Percentiles rank a stretch among this genome's conserved stretches.
These are phyloP conservation scores for Bujurquina vittata DNA, from an alignment of 2,113 vertebrate genomes.

Conservation along the genomic window DNA sequence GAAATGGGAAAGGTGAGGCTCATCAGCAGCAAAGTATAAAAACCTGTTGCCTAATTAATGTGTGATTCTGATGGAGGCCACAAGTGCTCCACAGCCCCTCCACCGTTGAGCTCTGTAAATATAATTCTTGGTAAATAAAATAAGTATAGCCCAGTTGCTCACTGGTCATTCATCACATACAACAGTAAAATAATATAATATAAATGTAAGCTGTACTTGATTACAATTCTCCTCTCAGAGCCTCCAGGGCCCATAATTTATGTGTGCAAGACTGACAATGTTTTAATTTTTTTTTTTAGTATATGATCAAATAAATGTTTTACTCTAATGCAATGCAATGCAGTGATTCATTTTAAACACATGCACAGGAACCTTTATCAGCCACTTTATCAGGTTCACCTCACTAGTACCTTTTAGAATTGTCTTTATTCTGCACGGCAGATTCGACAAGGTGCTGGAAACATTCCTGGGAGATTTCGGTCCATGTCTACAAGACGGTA, in stretches of 20 bases:
- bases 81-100: not conserved
- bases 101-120: too few relatives aligned
- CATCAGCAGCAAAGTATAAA: not conserved
- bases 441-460: too few relatives aligned
- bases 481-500: too few relatives aligned
- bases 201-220: constrained; percentile 36
- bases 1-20: fast-evolving
- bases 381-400: too few relatives aligned
- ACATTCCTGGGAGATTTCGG: too few relatives aligned
- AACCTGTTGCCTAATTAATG: not conserved
- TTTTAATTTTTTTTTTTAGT: not conserved
- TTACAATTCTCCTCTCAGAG: constrained; percentile 42
- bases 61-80: not conserved
- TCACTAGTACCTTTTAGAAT: too few relatives aligned
- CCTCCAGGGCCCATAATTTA: not conserved
- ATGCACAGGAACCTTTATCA: too few relatives aligned
- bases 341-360: too few relatives aligned
- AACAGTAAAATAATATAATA: constrained; percentile 28
- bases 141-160: too few relatives aligned
- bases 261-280: not conserved
- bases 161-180: not conserved
- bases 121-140: too few relatives aligned
- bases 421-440: too few relatives aligned
- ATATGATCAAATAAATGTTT: not conserved
- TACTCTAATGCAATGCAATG: too few relatives aligned